These are phyloP conservation scores for Oreochromis mossambicus DNA, from an alignment of 2,797 vertebrate species.

Conservation along the genomic window DNA sequence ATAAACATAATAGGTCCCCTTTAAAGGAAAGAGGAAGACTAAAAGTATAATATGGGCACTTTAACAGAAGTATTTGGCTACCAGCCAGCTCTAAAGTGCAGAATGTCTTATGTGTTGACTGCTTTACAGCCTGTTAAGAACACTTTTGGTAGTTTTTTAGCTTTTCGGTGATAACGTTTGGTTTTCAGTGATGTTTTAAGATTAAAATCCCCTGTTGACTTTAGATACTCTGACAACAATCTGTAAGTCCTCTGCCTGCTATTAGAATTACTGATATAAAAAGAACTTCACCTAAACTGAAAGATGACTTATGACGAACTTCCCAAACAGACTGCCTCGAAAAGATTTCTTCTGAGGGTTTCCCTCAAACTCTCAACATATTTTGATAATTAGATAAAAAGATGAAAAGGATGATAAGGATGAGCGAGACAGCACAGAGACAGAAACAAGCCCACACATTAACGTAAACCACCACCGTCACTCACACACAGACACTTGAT, in stretches of 20 bases:
- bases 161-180: neutral
- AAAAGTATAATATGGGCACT: neutral
- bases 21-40: neutral
- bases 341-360: neutral
- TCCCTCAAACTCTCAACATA: neutral
- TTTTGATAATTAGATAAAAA: constrained; percentile 8
- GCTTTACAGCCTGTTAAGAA: neutral
- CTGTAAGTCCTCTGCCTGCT: neutral
- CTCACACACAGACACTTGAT: constrained; percentile 30
- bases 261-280: neutral
- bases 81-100: neutral
- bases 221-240: neutral
- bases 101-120: neutral
- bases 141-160: neutral
- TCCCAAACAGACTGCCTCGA: neutral
- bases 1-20: neutral
- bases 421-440: constrained; percentile 10
- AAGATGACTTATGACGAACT: neutral
- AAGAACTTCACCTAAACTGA: neutral
- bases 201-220: neutral
- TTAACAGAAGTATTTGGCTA: neutral
- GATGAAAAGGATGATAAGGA: constrained; percentile 26
- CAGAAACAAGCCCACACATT: constrained; percentile 14
- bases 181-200: neutral
- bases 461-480: neutral